Evolutionary conservation across 1,140 invertebrate species (phyloP), one percentile per base, ranked within the genome.

Genomic region (Procambarus virginalis): DNA sequence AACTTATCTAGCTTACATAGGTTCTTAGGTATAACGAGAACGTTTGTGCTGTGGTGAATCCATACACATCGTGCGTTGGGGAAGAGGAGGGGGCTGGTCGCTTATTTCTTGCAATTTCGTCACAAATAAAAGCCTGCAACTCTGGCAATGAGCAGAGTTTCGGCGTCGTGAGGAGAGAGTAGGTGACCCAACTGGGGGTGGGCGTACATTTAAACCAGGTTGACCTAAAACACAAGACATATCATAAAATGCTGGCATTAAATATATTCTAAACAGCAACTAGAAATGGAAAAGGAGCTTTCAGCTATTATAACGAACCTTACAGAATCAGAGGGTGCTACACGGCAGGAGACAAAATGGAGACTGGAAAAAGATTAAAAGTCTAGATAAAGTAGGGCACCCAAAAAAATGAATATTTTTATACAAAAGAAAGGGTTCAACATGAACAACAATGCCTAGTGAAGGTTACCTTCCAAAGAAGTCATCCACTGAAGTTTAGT

Each of bases 31-130:
- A 76, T 89, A 92, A 60, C 90, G 90, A 78, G 90, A 94, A 92
- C 95, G 94, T 93, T 96, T 96, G 93, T 96, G 95, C 92, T 95
- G 95, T 22, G 96, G 96, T 55, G 95, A 96, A 92, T 96, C 96
- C 95, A 96, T 96, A 92, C 76, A 96, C 95, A 93, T 96, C 95
- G 84, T 95, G 95, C 2, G 90, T 88, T 58, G 95, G 92, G 17
- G 93, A 93, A 8, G 93, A 93, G 9, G 94, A 93, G 60, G 94
- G 94, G 75, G 96, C 95, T 48, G 96, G 95, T 92, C 96, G 95
- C 94, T 97, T 97, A 93, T 95, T 95, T 92, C 96, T 58, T 55
- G 86, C 90, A 78, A 92, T 91, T 82, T 92, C 91, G 22, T 92
- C 91, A 70, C 89, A 89, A 17, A 92, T 76, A 68, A 92, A 92